Conservation (phyloP, 2,797 vertebrate species). For the Triplophysa yarkandensis region DNA sequence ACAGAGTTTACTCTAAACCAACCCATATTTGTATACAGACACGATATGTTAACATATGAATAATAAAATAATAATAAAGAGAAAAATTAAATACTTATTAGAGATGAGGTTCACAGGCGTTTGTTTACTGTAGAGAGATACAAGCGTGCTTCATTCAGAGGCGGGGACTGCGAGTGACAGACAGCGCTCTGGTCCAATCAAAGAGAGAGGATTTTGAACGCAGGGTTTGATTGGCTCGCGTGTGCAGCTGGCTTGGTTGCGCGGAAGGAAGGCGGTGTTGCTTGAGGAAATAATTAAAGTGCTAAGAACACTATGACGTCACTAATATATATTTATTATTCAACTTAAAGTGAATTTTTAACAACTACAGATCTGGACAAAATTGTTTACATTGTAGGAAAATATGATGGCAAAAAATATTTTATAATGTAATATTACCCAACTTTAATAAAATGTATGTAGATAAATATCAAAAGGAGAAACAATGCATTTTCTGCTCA, state of each 20-base stretch:
- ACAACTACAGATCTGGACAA: no score
- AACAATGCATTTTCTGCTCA: no score
- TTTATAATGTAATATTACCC: no score
- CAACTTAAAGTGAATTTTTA: no score
- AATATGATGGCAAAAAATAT: no score
- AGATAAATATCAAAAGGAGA: no score
- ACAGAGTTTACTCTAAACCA: not conserved
- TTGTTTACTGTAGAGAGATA: conserved; percentile 50
- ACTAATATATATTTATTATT: no score
- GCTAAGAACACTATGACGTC: no score
- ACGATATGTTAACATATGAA: not conserved
- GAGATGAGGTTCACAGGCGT: conserved; percentile 50
- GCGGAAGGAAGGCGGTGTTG: conserved; percentile 24
- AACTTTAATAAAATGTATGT: no score
- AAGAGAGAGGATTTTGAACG: not conserved
- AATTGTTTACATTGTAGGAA: no score
- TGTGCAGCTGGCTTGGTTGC: conserved; percentile 67
- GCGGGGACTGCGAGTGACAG: conserved; percentile 39
- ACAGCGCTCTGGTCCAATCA: conserved; percentile 47
- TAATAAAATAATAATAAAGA: not conserved
- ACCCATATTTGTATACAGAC: not conserved
- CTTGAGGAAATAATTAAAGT: no score
- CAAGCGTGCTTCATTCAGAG: not conserved
- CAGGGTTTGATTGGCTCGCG: no score
- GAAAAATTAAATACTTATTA: conserved; percentile 50